Base-by-base conservation (phyloP, 30 jellyfish, hydroid and myxozoan genomes). In the Chironex yamaguchii region DNA sequence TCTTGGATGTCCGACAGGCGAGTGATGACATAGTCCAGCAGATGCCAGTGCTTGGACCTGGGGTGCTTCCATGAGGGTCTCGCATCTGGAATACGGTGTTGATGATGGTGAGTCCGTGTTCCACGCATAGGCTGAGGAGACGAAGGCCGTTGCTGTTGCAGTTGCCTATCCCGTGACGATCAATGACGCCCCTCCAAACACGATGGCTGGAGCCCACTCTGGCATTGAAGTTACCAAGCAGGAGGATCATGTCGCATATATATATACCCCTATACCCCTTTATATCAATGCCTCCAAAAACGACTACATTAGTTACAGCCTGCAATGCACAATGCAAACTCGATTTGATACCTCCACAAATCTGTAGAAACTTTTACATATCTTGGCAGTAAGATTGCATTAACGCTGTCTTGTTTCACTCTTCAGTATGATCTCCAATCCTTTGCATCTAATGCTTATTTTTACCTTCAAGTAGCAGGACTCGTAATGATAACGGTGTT, bases 1-100 rank as follows among this genome's bases (percentile, higher is more conserved):
- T 66, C 79, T 9, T 14, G 13, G 68, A 14, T 12, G 22, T 66
- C 79, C 2, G 65, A 22, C 65, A 23, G 79, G 17, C 67, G 68
- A 14, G 21, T 22, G 12, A 66, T 12, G 79, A 66, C 63, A 30
- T 66, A 66, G 63, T 66, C 79, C 3, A 66, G 26, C 65, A 66
- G 79, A 22, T 66, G 79, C 79, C 67, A 66, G 3, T 66, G 79
- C 30, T 66, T 66, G 79, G 79, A 66, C 17, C 79, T 25, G 3
- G 79, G 79, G 67, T 26, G 79, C 79, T 23, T 66, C 67, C 69
- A 66, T 2, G 65, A 23, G 21, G 79, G 26, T 29, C 30, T 66
- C 21, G 3, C 17, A 3, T 58, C 22, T 27, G 67, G 30, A 66
- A 66, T 2, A 30, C 28, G 79, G 79, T 66, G 79, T 66, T 66